phyloP scores from a whole-genome alignment of 1,140 invertebrate species.

The Drosophila ercepeae region DNA sequence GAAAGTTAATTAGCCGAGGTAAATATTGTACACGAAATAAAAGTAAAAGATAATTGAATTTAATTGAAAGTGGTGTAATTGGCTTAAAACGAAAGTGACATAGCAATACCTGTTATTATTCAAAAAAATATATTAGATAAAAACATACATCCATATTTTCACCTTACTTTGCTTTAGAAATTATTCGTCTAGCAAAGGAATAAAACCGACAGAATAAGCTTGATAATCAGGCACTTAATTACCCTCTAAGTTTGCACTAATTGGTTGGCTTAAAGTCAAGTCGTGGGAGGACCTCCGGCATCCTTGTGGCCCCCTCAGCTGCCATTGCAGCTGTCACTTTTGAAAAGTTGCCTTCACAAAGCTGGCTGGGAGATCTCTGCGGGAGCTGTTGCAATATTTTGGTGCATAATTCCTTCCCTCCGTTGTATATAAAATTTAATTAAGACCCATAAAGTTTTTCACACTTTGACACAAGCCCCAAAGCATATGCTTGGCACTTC shows the following conservation, averaged over 20 bases:
- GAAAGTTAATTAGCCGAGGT: slow-evolving; percentile 37
- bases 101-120: no score
- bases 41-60: slow-evolving; percentile 2
- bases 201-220: slow-evolving; percentile 26
- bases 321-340: slow-evolving; percentile 73
- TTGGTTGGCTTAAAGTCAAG: slow-evolving; percentile 72
- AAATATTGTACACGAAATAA: slow-evolving; percentile 21
- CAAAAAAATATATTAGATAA: no score
- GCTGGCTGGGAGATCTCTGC: slow-evolving; percentile 34
- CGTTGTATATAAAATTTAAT: slow-evolving; percentile 76
- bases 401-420: slow-evolving; percentile 52
- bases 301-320: not conserved
- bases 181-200: slow-evolving; percentile 1
- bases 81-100: not conserved
- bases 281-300: slow-evolving; percentile 23
- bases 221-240: slow-evolving; percentile 65
- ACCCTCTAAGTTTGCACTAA: slow-evolving; percentile 60
- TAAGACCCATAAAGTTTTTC: slow-evolving; percentile 80
- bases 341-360: slow-evolving; percentile 68
- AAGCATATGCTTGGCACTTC: slow-evolving; percentile 57
- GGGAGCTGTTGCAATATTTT: slow-evolving; percentile 51
- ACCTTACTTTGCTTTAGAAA: slow-evolving; percentile 2
- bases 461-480: slow-evolving; percentile 77
- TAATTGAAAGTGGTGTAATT: not conserved
- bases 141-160: not conserved